Percentiles rank a stretch among this genome's conserved stretches.
These are phyloP conservation scores for Ptychobarbus kaznakovi DNA, from an alignment of 2,797 vertebrate species.

Conservation along the genomic window DNA sequence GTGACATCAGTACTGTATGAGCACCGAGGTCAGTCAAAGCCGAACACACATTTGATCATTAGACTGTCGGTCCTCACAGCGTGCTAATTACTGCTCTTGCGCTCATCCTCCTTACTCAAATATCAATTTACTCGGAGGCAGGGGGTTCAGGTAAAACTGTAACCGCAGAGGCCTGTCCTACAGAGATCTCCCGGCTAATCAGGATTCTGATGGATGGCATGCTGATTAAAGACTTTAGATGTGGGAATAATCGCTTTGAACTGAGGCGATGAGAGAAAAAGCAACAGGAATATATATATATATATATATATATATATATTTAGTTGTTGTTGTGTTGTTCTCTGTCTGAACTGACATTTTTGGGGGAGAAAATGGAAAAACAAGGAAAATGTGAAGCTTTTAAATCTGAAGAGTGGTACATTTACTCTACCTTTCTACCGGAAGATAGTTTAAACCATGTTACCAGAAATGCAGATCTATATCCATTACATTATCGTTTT, in stretches of 20 bases:
- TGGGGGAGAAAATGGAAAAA: neutral
- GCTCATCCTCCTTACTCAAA: constrained; percentile 18
- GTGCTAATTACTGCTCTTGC: constrained; percentile 15
- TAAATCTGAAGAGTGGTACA: neutral
- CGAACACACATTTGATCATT: constrained; percentile 3
- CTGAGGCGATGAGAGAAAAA: neutral
- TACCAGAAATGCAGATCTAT: neutral
- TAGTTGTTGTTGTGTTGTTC: neutral
- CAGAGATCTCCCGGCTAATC: constrained; percentile 16
- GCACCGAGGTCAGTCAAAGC: constrained; percentile 15
- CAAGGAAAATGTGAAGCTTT: neutral
- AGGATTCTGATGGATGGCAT: constrained; percentile 30
- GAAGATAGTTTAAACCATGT: neutral
- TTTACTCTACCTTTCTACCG: neutral
- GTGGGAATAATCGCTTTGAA: constrained; percentile 34
- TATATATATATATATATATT: neutral
- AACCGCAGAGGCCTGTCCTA: constrained; percentile 6
- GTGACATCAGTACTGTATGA: constrained; percentile 15
- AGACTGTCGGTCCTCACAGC: neutral
- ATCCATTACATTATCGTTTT: neutral
- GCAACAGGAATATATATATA: neutral
- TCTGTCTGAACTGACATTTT: neutral
- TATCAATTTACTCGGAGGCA: neutral
- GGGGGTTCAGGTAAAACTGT: constrained; percentile 33
- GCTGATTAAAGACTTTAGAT: constrained; percentile 23